Percentiles rank a stretch among this genome's conserved stretches.
These are phyloP conservation scores for Erythrocercus mccallii DNA, from an alignment of 2,113 vertebrate genomes.

Conservation along the genomic window DNA sequence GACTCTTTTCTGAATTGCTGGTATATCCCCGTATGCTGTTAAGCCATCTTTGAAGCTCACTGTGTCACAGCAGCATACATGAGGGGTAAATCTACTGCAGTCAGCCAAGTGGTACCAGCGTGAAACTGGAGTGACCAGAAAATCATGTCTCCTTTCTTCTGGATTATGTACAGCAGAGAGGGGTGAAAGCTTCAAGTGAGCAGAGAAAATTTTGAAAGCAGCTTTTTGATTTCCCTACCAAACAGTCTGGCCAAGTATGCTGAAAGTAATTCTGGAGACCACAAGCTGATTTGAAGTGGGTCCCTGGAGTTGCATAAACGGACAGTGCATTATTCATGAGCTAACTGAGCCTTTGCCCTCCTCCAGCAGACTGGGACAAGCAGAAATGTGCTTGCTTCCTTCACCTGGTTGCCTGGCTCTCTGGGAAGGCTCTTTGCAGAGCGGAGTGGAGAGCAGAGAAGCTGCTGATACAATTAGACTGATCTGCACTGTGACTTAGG, in stretches of 20 bases:
- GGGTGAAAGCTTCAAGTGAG: not conserved
- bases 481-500: not conserved
- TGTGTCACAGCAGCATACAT: not conserved
- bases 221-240: slow-evolving; percentile 29
- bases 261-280: slow-evolving; percentile 11
- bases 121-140: slow-evolving; percentile 14
- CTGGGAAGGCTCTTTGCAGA: not conserved
- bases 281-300: slow-evolving; percentile 9
- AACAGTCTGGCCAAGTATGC: not conserved
- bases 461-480: not conserved
- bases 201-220: slow-evolving; percentile 48
- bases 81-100: not conserved
- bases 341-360: not conserved
- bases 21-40: not conserved
- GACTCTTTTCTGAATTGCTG: not conserved
- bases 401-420: not conserved
- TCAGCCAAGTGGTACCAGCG: not conserved
- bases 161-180: not conserved
- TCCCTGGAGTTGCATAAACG: not conserved
- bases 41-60: slow-evolving; percentile 34
- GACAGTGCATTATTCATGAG: not conserved
- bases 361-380: not conserved
- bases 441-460: not conserved
- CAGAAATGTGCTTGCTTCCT: not conserved
- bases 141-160: slow-evolving; percentile 15